Base-by-base conservation (phyloP, 2,888 invertebrate species). In the Stegana nigrithorax region DNA sequence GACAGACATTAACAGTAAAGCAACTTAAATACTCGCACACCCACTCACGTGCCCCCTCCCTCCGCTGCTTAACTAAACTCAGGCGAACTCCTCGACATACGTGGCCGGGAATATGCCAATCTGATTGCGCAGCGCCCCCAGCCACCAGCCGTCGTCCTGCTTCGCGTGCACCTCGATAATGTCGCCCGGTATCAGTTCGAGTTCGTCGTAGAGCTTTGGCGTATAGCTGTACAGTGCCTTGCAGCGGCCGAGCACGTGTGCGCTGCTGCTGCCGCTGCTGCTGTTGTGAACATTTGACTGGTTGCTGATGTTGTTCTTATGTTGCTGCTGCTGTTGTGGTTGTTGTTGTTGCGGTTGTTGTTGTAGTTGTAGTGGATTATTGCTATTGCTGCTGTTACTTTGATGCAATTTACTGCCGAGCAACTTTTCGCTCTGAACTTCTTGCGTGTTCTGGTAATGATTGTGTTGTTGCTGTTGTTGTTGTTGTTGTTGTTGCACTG, bases 91-190 rank as follows among this genome's bases (percentile, higher is more conserved):
- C 87, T 96, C 93, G 7, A 97, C 96, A 82, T 97, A 97, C 0
- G 96, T 96, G 0, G 96, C 96, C 0, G 97, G 97, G 81, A 97
- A 97, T 73, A 96, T 95, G 25, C 97, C 97, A 66, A 93, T 91
- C 67, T 89, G 89, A 45, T 96, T 79, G 57, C 80, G 91, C 62
- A 95, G 88, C 76, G 96, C 94, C 2, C 96, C 97, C 63, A 94
- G 89, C 96, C 96, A 97, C 97, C 97, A 97, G 36, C 95, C 96
- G 80, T 96, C 95, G 29, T 93, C 93, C 84, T 95, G 95, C 81
- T 96, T 96, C 76, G 93, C 92, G 83, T 94, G 94, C 36, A 97
- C 92, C 73, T 91, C 92, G 73, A 97, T 93, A 53, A 94, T 87
- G 84, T 97, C 96, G 69, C 96, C 93, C 83, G 90, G 90, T 71